Evolutionary conservation across 2,113 vertebrate genomes (phyloP).

Genomic region (Cyprinus carpio): DNA sequence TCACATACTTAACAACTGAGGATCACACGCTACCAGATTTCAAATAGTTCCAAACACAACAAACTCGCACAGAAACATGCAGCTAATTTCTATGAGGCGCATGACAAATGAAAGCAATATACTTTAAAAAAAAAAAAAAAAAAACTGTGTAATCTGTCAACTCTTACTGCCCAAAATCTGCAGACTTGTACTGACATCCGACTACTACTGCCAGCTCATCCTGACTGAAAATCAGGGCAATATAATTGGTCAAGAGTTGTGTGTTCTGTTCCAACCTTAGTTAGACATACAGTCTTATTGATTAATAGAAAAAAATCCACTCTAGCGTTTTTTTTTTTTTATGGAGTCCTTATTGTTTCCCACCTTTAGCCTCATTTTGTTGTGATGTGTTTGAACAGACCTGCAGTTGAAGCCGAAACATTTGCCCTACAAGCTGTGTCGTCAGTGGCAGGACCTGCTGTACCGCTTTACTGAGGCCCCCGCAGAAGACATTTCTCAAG

Average conservation of each 20-base stretch:
- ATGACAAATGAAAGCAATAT: too few relatives aligned
- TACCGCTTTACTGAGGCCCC: slow-evolving; percentile 86
- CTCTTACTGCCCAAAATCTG: too few relatives aligned
- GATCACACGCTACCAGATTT: too few relatives aligned
- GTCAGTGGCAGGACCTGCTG: slow-evolving; percentile 89
- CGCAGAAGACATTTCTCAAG: slow-evolving; percentile 80
- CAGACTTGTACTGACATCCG: too few relatives aligned
- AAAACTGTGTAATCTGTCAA: too few relatives aligned
- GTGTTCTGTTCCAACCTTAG: neutral
- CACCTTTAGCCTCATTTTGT: slow-evolving; percentile 5
- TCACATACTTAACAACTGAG: too few relatives aligned
- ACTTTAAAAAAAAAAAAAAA: too few relatives aligned
- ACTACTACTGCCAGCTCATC: too few relatives aligned
- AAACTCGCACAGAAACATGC: too few relatives aligned
- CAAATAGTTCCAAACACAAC: too few relatives aligned
- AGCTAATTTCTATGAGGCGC: too few relatives aligned
- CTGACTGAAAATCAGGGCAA: neutral
- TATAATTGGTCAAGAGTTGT: too few relatives aligned
- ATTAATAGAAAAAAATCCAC: neutral
- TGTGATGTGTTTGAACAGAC: slow-evolving; percentile 68
- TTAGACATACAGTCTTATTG: neutral
- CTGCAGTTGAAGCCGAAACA: slow-evolving; percentile 87
- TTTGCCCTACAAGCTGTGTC: slow-evolving; percentile 87
- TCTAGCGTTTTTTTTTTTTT: neutral
- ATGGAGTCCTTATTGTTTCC: neutral